Base-by-base conservation (phyloP, 1,140 invertebrate genomes). In the Holcopasites calliopsidis region DNA sequence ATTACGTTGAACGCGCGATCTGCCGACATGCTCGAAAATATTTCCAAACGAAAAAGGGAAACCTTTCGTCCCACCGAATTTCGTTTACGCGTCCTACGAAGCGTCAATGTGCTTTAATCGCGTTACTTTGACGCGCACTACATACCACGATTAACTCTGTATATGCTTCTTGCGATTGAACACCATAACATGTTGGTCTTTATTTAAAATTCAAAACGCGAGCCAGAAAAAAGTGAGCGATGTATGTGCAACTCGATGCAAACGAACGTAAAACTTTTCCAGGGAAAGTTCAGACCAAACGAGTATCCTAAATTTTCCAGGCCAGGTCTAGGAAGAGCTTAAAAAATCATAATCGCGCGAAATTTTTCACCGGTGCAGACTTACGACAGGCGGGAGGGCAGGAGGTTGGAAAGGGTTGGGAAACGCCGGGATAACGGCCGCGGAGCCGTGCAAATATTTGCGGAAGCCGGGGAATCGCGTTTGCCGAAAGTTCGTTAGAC, bases 401-500 rank as follows among this genome's bases (percentile, higher is more conserved):
- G 26, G 1, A n/a, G 5, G 44, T 10, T 2, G 28, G n/a, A 10
- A 11, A 0, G 11, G n/a, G 7, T 13, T n/a, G 38, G 28, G 72
- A 13, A 21, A 54, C 47, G 47, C 21, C 47, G 16, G 69, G 50
- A 49, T 74, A 55, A 74, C 71, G 62, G 62, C 61, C 40, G 61
- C 62, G 55, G 35, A 69, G 64, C 26, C 65, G 65, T 70, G 44
- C 65, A 76, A 76, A 76, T 76, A 68, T 69, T 70, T 76, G 54
- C 73, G 55, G 33, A 69, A 76, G 65, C 65, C 21, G 42, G 73
- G 54, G 73, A 76, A 76, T 74, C 71, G 35, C 73, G 65, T 76
- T 68, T 76, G 65, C 64, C 73, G 65, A 76, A 76, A 70, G 73
- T 70, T 76, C 65, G 73, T 69, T 70, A 76, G 65, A 70, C 52